These are phyloP conservation scores for Pteromalus puparum DNA, from an alignment of 1,140 invertebrate genomes.

Conservation along the genomic window DNA sequence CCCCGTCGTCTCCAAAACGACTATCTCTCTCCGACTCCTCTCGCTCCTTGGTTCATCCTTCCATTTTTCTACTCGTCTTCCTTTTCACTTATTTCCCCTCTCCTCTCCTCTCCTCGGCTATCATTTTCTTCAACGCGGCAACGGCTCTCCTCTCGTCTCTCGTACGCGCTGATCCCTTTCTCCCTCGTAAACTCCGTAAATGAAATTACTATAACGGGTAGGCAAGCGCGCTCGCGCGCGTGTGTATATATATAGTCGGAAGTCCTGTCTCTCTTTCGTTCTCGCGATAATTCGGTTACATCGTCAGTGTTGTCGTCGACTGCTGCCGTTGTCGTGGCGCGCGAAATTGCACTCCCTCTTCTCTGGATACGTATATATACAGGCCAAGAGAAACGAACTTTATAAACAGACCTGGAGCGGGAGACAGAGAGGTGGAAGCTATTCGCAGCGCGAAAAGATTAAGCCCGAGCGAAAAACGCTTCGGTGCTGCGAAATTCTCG, in stretches of 20 bases:
- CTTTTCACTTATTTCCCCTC: neutral
- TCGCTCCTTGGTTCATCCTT: neutral
- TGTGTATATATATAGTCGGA: slow-evolving; percentile 53
- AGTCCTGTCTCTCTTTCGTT: slow-evolving; percentile 56
- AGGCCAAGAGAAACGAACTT: slow-evolving; percentile 26
- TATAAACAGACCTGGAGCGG: slow-evolving; percentile 8
- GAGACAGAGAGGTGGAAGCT: too few species aligned
- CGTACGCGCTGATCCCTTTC: slow-evolving; percentile 29
- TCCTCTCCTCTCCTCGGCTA: neutral
- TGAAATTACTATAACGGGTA: slow-evolving; percentile 59
- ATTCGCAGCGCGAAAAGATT: slow-evolving; percentile 32
- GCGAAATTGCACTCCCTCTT: slow-evolving; percentile 47
- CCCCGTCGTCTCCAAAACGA: slow-evolving; percentile 30
- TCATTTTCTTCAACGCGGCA: slow-evolving; percentile 9
- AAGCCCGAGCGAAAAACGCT: slow-evolving; percentile 32
- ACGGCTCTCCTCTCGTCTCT: neutral
- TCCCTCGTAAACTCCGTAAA: slow-evolving; percentile 60
- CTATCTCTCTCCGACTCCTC: slow-evolving; percentile 29
- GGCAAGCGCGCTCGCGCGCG: neutral
- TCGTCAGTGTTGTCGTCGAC: slow-evolving; percentile 50
- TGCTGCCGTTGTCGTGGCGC: neutral
- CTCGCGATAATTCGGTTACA: slow-evolving; percentile 57
- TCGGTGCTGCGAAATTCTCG: slow-evolving; percentile 25
- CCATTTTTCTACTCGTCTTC: neutral
- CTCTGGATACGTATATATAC: neutral